Evolutionary conservation across 2,113 vertebrate genomes (phyloP).

Genomic region (Phyllopteryx taeniolatus): DNA sequence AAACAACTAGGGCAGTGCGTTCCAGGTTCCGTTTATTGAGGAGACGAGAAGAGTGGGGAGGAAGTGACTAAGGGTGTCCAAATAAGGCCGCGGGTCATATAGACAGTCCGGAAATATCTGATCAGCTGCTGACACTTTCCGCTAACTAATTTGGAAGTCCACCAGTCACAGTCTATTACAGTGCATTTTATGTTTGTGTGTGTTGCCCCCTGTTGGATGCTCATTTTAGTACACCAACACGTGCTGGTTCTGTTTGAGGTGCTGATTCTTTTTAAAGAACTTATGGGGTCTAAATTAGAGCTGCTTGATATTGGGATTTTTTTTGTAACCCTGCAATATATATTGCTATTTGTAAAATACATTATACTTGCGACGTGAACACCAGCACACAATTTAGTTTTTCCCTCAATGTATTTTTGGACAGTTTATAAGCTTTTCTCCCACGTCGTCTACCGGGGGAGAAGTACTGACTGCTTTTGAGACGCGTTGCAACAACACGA

Average conservation of each 20-base stretch:
- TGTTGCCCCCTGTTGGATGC: neutral
- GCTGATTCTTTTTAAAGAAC: neutral
- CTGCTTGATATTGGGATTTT: neutral
- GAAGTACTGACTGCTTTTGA: too few relatives aligned
- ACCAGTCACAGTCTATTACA: constrained; percentile 11
- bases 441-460: too few relatives aligned
- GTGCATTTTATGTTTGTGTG: neutral
- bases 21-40: neutral
- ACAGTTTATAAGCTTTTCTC: too few relatives aligned
- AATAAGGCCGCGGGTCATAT: constrained; percentile 13
- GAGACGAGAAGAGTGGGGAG: neutral
- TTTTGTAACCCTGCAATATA: neutral
- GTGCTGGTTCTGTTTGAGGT: neutral
- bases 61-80: neutral
- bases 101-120: constrained; percentile 30
- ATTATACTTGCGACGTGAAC: too few relatives aligned
- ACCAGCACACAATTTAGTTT: too few relatives aligned
- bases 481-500: too few relatives aligned
- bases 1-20: neutral
- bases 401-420: too few relatives aligned
- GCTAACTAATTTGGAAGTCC: constrained; percentile 11
- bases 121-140: constrained; percentile 34
- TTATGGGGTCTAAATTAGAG: too few relatives aligned
- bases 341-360: too few relatives aligned
- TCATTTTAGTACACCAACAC: neutral